Percentiles rank a stretch among this genome's conserved stretches.
phyloP scores from a whole-genome alignment of 2,888 invertebrate genomes.

The Chorisops tibialis region DNA sequence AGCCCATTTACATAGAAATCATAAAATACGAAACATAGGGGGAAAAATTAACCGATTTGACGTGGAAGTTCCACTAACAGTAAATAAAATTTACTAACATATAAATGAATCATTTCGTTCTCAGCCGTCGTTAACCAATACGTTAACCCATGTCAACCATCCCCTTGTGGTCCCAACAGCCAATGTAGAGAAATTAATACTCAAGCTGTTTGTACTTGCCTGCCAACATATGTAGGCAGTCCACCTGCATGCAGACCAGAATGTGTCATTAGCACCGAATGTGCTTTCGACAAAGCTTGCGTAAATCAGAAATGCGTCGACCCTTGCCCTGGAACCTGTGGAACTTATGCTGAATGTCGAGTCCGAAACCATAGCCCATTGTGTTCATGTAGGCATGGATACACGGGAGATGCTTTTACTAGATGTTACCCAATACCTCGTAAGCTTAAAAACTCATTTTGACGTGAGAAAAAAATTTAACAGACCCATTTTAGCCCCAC shows the following conservation, averaged over 20 bases:
- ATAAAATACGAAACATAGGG: neutral
- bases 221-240: conserved; percentile 63
- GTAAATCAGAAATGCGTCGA: conserved; percentile 65
- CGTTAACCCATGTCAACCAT: conserved; percentile 53
- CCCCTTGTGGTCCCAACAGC: conserved; percentile 76
- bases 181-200: conserved; percentile 67
- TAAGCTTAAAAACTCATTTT: conserved; percentile 52
- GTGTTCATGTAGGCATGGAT: conserved; percentile 63
- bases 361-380: conserved; percentile 69
- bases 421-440: conserved; percentile 54
- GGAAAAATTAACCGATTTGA: neutral
- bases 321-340: conserved; percentile 69
- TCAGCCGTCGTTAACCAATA: conserved; percentile 41
- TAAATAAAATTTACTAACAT: too few species aligned
- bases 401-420: conserved; percentile 70
- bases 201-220: conserved; percentile 67
- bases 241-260: conserved; percentile 72
- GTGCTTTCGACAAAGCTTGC: conserved; percentile 63
- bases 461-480: neutral
- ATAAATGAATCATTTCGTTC: neutral
- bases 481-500: conserved; percentile 24
- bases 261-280: conserved; percentile 64
- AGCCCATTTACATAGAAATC: neutral
- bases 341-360: conserved; percentile 63
- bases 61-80: too few species aligned